Conservation (phyloP, 2,113 vertebrate genomes). For the Oncorhynchus mykiss region DNA sequence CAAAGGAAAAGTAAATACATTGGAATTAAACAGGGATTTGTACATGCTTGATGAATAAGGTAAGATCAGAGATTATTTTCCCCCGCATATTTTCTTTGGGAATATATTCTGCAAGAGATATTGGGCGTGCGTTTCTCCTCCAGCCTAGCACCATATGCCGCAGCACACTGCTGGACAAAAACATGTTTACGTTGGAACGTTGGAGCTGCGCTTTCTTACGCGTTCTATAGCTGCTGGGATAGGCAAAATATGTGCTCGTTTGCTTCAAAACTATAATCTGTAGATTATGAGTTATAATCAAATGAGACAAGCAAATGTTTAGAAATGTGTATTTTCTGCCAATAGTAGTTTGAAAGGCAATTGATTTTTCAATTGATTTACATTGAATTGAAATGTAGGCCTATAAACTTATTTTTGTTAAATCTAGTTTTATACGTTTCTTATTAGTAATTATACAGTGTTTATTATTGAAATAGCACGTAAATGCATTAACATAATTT, state of each 20-base stretch:
- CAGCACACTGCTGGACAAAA: constrained; percentile 59
- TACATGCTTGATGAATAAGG: constrained; percentile 26
- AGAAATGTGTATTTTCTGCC: too few relatives aligned
- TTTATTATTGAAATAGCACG: too few relatives aligned
- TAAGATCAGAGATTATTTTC: constrained; percentile 33
- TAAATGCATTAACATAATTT: too few relatives aligned
- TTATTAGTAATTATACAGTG: not conserved
- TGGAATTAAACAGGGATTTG: constrained; percentile 21
- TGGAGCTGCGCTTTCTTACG: constrained; percentile 38
- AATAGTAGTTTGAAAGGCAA: not conserved
- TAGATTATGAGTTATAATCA: too few relatives aligned
- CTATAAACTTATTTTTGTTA: not conserved
- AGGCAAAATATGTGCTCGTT: not conserved
- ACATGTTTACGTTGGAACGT: constrained; percentile 70
- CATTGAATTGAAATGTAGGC: not conserved
- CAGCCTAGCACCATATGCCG: constrained; percentile 41
- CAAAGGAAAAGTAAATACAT: constrained; percentile 15
- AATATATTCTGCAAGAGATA: not conserved
- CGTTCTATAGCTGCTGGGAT: not conserved
- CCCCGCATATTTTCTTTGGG: not conserved
- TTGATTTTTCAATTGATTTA: not conserved
- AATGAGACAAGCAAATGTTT: too few relatives aligned
- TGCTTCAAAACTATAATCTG: not conserved
- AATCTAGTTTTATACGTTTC: not conserved
- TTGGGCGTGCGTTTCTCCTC: constrained; percentile 17